Base-by-base conservation (phyloP, 1,140 invertebrate genomes). In the Tetraneura akinire region DNA sequence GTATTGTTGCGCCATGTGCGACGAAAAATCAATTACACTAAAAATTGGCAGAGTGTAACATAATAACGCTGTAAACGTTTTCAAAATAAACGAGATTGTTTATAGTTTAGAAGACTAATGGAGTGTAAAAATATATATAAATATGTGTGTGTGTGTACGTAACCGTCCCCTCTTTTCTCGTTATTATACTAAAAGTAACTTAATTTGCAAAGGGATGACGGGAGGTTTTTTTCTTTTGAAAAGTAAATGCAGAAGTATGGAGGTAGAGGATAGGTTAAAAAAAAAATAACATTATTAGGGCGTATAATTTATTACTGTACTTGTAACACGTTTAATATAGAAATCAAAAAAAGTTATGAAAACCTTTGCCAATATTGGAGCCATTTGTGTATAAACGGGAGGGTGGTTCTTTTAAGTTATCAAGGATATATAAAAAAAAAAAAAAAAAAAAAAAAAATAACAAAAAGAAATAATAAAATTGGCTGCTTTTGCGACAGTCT, bases 321-420 rank as follows among this genome's bases (percentile, higher is more conserved):
- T 78, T 78, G 74, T 78, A 78, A 78, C 53, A 51, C 74, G 74
- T 78, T 78, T 78, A 78, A 78, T 78, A 62, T 78, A 78, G 74
- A 78, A 78, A 78, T 78, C 74, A 78, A 78, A 78, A 78, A 78
- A 78, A 78, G 74, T 78, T 78, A 78, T 78, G 74, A 78, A 78
- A 78, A 78, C 74, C 74, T 78, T 78, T 78, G 74, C 74, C 74
- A 78, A 78, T 78, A 78, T 78, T 37, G 74, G 42, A 60, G 74
- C 55, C 74, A 62, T 78, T 78, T 78, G 74, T 62, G 23, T 45
- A 78, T 62, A 60, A 60, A 37, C 18, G 47, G 53, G 74, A 16
- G 68, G 74, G 74, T 60, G 74, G 73, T 78, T 57, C 73, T 60
- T 62, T 78, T 60, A 78, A 78, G 74, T 78, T 78, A 78, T 78